These are phyloP conservation scores for Myzus persicae DNA, from an alignment of 1,140 invertebrate genomes.

Conservation along the genomic window DNA sequence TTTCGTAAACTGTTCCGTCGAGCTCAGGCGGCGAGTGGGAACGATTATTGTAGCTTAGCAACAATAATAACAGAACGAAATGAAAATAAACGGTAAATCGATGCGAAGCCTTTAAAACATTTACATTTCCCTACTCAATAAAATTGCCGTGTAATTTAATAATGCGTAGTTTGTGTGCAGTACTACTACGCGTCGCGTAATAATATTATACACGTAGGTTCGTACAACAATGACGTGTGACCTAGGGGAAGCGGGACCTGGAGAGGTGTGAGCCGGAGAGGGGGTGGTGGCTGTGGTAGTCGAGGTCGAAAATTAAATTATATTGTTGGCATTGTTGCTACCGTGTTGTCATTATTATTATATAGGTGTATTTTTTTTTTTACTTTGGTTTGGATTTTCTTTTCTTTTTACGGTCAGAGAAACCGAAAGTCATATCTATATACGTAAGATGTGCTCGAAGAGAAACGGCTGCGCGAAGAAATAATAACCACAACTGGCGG, in stretches of 20 bases:
- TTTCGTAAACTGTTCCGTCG: background rate
- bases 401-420: conserved; percentile 33
- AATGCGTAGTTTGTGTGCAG: background rate
- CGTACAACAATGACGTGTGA: background rate
- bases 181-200: background rate
- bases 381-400: background rate
- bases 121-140: conserved; percentile 35
- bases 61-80: conserved; percentile 1
- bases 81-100: conserved; percentile 40
- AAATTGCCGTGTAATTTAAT: background rate
- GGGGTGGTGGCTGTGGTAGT: background rate
- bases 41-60: conserved; percentile 43
- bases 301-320: background rate
- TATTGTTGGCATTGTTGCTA: background rate
- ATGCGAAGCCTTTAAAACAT: conserved; percentile 54
- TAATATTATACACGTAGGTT: background rate
- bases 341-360: background rate
- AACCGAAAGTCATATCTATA: conserved; percentile 41
- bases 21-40: background rate
- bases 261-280: background rate
- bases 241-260: background rate
- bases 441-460: background rate
- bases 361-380: background rate
- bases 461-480: background rate
- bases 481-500: background rate